phyloP scores from a whole-genome alignment of 2,888 invertebrate genomes.

The Harmothoe impar region DNA sequence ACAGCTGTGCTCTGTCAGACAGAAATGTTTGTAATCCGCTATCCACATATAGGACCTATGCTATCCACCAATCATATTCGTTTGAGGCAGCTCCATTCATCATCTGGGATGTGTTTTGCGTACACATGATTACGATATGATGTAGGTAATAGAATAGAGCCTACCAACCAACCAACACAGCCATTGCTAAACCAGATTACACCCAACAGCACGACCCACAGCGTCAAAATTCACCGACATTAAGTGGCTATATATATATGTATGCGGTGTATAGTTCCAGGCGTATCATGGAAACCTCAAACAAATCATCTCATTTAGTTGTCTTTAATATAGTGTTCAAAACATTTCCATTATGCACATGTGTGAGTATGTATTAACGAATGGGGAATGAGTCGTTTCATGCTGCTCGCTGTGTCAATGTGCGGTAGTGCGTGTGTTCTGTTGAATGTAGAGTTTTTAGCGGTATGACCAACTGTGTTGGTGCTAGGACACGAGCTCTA shows the following conservation, averaged over 20 bases:
- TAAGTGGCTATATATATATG: too few species aligned
- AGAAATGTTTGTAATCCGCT: neutral
- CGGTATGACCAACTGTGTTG: neutral
- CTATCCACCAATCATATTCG: neutral
- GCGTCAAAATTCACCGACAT: neutral
- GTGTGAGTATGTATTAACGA: neutral
- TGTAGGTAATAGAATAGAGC: neutral
- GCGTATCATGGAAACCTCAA: neutral
- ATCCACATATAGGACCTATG: neutral
- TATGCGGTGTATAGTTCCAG: too few species aligned
- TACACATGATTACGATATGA: neutral
- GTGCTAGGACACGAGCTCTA: conserved; percentile 9
- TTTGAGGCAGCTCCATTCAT: conserved; percentile 9
- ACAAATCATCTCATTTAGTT: neutral
- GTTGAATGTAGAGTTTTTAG: neutral
- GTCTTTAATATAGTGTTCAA: neutral
- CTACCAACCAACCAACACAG: neutral
- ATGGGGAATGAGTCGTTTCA: neutral
- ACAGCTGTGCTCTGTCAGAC: neutral
- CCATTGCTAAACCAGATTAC: too few species aligned
- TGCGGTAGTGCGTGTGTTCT: neutral
- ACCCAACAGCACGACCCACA: neutral
- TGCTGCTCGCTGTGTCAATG: neutral
- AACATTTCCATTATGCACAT: neutral
- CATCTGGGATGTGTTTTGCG: neutral